Conservation (phyloP, 2,113 vertebrate genomes). For the Heteronetta atricapilla region DNA sequence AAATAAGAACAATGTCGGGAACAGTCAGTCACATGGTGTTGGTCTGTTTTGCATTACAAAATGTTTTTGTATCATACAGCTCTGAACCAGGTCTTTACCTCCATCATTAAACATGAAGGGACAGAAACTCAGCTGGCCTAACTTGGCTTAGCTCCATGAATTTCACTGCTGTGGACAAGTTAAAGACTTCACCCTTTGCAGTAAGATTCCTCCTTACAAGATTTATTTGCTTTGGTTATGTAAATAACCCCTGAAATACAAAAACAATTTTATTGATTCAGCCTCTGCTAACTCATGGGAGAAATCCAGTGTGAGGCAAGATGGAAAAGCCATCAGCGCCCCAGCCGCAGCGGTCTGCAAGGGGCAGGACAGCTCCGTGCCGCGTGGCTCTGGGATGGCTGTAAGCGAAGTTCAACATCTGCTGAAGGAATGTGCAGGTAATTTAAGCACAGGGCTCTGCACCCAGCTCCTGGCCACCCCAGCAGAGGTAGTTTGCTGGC, state of each 20-base stretch:
- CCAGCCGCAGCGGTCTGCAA: neutral
- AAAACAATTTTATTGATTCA: neutral
- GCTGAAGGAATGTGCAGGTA: neutral
- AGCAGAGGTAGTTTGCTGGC: neutral
- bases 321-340: neutral
- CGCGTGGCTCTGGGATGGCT: neutral
- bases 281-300: neutral
- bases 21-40: neutral
- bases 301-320: rapidly evolving
- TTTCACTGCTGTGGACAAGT: neutral
- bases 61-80: neutral
- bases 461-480: neutral
- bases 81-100: neutral
- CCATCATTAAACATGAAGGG: neutral
- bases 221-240: neutral
- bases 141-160: neutral
- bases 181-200: neutral
- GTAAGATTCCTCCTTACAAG: neutral
- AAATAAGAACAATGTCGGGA: slow-evolving; percentile 5
- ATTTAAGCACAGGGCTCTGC: neutral
- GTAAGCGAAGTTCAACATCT: neutral
- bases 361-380: neutral
- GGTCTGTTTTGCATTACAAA: neutral
- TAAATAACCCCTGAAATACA: neutral
- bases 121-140: neutral